A percentile compares a stretch with the other conserved stretches of the same genome.
These are phyloP conservation scores for Dascillus cervinus DNA, from an alignment of 2,888 invertebrate species.

Conservation along the genomic window DNA sequence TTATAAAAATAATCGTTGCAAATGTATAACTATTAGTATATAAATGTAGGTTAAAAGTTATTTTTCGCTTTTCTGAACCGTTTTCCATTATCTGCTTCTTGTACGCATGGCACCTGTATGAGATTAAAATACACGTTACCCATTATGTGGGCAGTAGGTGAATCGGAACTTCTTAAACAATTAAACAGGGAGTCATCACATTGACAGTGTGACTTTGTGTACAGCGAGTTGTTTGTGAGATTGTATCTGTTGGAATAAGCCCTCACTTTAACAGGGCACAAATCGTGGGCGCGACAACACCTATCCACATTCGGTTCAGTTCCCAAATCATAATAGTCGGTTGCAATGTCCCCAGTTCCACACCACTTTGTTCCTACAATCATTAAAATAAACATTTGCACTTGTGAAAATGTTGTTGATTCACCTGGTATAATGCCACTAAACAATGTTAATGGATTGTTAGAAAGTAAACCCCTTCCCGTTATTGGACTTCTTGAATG, in stretches of 20 bases:
- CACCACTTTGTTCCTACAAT: constrained; percentile 82
- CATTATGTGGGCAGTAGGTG: constrained; percentile 66
- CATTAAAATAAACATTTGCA: not conserved
- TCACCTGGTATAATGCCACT: constrained; percentile 78
- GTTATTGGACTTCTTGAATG: constrained; percentile 6
- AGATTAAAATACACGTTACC: constrained; percentile 83
- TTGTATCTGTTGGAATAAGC: constrained; percentile 69
- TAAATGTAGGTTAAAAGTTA: constrained; percentile 41
- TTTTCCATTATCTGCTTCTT: constrained; percentile 44
- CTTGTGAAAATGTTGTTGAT: constrained; percentile 2
- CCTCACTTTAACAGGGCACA: constrained; percentile 75
- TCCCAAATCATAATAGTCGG: constrained; percentile 78
- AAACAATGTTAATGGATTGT: constrained; percentile 62
- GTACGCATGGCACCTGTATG: constrained; percentile 66
- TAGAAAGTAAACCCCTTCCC: constrained; percentile 44
- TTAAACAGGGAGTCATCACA: constrained; percentile 79
- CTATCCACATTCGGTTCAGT: constrained; percentile 62
- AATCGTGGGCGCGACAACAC: constrained; percentile 86
- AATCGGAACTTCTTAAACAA: constrained; percentile 69
- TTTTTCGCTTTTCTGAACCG: constrained; percentile 48
- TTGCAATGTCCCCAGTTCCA: constrained; percentile 82
- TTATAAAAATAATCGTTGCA: no score
- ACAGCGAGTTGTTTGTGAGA: constrained; percentile 73
- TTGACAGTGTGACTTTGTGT: constrained; percentile 82
- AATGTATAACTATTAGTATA: constrained; percentile 1